Evolutionary conservation across 2,797 vertebrate genomes (phyloP).

Genomic region (Phalanger gymnotis): DNA sequence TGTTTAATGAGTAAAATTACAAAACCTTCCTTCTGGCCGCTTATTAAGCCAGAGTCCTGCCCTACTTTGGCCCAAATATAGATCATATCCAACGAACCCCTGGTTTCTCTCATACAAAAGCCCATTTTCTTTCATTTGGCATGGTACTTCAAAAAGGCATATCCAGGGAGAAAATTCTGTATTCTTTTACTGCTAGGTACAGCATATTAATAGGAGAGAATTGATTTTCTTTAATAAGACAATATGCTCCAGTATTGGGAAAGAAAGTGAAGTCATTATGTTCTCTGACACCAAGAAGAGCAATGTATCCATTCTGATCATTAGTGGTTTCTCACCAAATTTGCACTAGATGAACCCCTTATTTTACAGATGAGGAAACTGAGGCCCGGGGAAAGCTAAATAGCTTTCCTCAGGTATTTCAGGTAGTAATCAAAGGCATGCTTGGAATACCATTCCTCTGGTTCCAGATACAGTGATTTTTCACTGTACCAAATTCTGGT

Average conservation of each 20-base stretch:
- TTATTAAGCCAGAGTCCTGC: background rate
- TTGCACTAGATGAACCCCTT: slow-evolving; percentile 38
- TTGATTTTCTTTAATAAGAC: slow-evolving; percentile 56
- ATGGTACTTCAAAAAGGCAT: slow-evolving; percentile 17
- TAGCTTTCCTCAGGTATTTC: background rate
- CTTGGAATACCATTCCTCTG: background rate
- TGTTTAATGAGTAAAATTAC: background rate
- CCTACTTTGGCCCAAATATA: background rate
- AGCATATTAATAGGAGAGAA: slow-evolving; percentile 33
- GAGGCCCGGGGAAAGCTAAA: background rate
- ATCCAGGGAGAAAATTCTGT: slow-evolving; percentile 52
- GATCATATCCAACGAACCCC: background rate
- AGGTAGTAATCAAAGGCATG: background rate
- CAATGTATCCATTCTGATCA: slow-evolving; percentile 47
- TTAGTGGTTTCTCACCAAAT: slow-evolving; percentile 29
- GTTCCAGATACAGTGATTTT: background rate
- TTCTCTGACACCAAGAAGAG: slow-evolving; percentile 44
- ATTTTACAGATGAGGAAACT: background rate
- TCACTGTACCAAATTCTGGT: background rate
- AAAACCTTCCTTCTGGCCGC: background rate
- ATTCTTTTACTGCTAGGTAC: slow-evolving; percentile 45
- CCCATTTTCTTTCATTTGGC: slow-evolving; percentile 39
- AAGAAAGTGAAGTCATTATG: slow-evolving; percentile 29
- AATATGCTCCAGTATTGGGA: slow-evolving; percentile 31
- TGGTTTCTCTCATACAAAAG: slow-evolving; percentile 39